These are phyloP conservation scores for Anoplopoma fimbria DNA, from an alignment of 2,113 vertebrate genomes.

Conservation along the genomic window DNA sequence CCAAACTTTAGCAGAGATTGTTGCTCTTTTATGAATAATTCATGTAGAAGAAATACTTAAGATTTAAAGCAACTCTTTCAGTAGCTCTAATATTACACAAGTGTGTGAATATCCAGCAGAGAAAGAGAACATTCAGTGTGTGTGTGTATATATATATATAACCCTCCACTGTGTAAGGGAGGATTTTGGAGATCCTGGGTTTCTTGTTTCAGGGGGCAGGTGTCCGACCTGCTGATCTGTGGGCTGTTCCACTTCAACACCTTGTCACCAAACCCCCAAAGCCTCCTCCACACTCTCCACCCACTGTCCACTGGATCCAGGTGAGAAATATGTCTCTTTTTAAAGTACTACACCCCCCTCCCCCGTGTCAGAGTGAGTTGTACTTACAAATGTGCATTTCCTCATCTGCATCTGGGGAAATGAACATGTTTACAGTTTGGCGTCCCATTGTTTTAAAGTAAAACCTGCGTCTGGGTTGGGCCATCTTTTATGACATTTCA, in stretches of 20 bases:
- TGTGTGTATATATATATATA: background rate
- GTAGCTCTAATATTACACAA: background rate
- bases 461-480: conserved; percentile 41
- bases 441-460: conserved; percentile 28
- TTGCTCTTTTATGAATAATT: background rate
- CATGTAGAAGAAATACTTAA: background rate
- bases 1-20: background rate
- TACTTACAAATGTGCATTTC: conserved; percentile 45
- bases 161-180: conserved; percentile 48
- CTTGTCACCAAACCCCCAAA: conserved; percentile 66
- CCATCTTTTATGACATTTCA: conserved; percentile 28
- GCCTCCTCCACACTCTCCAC: conserved; percentile 39
- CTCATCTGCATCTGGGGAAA: conserved; percentile 51
- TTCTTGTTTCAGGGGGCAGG: conserved; percentile 68
- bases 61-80: background rate
- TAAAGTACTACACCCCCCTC: background rate
- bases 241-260: conserved; percentile 79
- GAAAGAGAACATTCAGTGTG: conserved; percentile 20
- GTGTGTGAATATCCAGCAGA: background rate
- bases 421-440: conserved; percentile 48
- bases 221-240: conserved; percentile 74
- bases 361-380: conserved; percentile 11
- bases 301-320: conserved; percentile 53
- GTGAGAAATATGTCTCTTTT: conserved; percentile 19
- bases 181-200: conserved; percentile 72